Evolutionary conservation across 2,797 vertebrate genomes (phyloP).

Genomic region (Chelonia mydas): DNA sequence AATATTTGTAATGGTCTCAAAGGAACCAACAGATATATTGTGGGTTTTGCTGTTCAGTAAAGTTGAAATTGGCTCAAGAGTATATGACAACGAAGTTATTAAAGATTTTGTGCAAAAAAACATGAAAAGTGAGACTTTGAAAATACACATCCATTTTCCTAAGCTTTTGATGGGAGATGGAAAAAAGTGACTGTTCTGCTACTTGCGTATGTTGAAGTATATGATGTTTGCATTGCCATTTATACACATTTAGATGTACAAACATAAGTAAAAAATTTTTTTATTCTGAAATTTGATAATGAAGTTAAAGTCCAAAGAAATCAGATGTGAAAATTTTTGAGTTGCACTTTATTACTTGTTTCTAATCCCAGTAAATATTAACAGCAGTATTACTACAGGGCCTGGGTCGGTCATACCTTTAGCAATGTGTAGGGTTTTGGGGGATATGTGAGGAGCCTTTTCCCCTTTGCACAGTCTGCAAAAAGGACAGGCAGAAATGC

Average conservation of each 20-base stretch:
- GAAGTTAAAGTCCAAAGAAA: background rate
- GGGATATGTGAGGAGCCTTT: too few relatives aligned
- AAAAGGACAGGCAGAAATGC: too few relatives aligned
- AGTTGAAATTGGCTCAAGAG: background rate
- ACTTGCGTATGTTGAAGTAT: background rate
- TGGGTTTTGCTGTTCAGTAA: background rate
- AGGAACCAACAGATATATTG: too few relatives aligned
- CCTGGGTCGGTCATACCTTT: background rate
- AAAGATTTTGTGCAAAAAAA: background rate
- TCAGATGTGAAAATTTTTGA: background rate
- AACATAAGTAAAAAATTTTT: background rate
- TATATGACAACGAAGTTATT: background rate
- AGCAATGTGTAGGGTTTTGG: background rate
- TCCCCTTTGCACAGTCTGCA: too few relatives aligned
- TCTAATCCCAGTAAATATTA: background rate
- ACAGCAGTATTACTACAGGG: background rate
- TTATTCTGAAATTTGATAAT: background rate
- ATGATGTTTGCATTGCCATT: too few relatives aligned
- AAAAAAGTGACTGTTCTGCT: background rate
- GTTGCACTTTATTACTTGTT: background rate
- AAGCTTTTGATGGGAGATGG: background rate
- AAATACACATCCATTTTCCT: background rate
- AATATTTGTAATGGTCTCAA: background rate
- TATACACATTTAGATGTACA: background rate
- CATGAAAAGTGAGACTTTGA: background rate